These are phyloP conservation scores for Gallirallus australis DNA, from an alignment of 2,797 vertebrate genomes.

Conservation along the genomic window DNA sequence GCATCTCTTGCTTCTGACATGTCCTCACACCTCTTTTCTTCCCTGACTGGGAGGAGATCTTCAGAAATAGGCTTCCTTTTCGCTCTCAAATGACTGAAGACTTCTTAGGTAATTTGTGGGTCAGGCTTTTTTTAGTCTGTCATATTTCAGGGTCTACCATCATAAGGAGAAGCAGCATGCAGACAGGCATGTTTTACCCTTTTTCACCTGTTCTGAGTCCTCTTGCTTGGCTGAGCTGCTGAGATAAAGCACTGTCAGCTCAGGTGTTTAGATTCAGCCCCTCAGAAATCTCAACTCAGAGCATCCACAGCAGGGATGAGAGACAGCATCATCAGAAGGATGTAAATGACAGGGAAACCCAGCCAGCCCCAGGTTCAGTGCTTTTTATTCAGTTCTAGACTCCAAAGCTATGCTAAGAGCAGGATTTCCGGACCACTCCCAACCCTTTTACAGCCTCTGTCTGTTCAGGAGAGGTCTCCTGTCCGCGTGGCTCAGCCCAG, in stretches of 20 bases:
- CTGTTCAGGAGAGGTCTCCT: neutral
- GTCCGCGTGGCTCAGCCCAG: neutral
- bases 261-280: constrained; percentile 29
- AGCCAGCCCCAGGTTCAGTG: neutral
- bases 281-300: neutral
- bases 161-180: neutral
- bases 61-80: neutral
- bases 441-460: neutral
- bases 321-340: neutral
- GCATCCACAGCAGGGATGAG: neutral
- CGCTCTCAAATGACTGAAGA: neutral
- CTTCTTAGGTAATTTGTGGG: neutral
- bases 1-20: neutral
- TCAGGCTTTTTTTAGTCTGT: neutral
- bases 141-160: neutral
- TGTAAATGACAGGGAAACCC: neutral
- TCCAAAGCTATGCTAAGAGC: neutral
- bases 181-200: constrained; percentile 3
- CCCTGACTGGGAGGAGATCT: neutral
- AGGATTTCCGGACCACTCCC: neutral
- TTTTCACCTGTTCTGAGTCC: neutral
- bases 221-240: constrained; percentile 36
- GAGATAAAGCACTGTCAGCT: constrained; percentile 44
- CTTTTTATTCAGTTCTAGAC: neutral
- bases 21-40: neutral